Conservation (phyloP, 2,113 vertebrate genomes). For the Cyanistes caeruleus region DNA sequence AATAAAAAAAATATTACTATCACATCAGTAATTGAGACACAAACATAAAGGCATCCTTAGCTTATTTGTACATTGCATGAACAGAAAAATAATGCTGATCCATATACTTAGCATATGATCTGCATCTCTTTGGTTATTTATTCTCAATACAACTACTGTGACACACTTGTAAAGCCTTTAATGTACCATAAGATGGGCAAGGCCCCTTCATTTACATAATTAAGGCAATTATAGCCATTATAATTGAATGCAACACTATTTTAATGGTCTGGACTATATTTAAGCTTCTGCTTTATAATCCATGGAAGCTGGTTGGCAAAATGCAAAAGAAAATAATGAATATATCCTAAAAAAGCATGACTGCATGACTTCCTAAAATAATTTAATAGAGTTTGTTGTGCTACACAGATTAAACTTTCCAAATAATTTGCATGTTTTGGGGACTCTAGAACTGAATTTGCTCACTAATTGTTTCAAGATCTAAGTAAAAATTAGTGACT, state of each 20-base stretch:
- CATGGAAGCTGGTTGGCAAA: neutral
- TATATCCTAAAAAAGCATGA: neutral
- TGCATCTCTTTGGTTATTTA: conserved; percentile 21
- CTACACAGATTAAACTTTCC: neutral
- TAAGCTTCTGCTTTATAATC: conserved; percentile 24
- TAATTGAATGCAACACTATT: neutral
- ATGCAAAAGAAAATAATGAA: neutral
- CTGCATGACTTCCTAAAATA: neutral
- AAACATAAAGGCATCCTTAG: neutral
- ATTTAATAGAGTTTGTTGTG: neutral
- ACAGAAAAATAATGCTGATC: conserved; percentile 11
- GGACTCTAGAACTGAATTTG: neutral
- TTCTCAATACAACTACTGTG: neutral
- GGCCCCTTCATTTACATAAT: conserved; percentile 27
- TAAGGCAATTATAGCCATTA: conserved; percentile 43
- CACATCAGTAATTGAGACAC: neutral
- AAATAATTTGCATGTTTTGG: neutral
- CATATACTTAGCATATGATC: neutral
- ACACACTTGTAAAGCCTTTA: conserved; percentile 46
- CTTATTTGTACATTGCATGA: neutral
- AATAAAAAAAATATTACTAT: neutral
- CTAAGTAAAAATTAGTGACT: neutral
- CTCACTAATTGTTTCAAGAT: neutral
- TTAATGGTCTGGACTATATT: conserved; percentile 29
- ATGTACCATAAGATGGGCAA: conserved; percentile 22